Evolutionary conservation across 2,888 invertebrate genomes (phyloP), one percentile per base, ranked within the genome.

Genomic region (Thysanoteuthis rhombus): DNA sequence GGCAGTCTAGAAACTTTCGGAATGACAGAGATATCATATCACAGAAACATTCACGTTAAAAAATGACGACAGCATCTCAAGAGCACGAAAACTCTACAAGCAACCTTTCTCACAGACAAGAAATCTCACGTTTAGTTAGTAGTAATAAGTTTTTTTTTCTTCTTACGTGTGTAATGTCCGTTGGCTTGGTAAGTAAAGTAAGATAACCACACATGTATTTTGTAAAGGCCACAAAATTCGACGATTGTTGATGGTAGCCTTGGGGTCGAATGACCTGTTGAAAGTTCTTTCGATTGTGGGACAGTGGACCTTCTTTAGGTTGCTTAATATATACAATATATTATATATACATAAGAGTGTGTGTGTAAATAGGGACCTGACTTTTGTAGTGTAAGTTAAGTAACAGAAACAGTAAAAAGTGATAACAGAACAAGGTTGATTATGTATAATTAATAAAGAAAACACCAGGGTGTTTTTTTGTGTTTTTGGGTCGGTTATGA

Each of bases 21-120:
- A 75, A 75, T 75, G 75, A 75, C n/a, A n/a, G 75, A 75, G n/a
- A 75, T 75, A 75, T 75, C 58, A 75, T 75, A 75, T 75, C 75
- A 75, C n/a, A 75, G n/a, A 75, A n/a, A 75, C 75, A 75, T n/a
- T 75, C 75, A 75, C n/a, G n/a, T 75, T n/a, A n/a, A 75, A 75
- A 75, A 75, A 75, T 25, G n/a, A 58, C 25, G 58, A 75, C 75
- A 75, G 75, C 25, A 47, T 47, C 47, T 47, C 47, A 4, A 47
- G 47, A 47, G 47, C n/a, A 75, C n/a, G n/a, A 75, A 75, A 75
- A 75, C 75, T 75, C n/a, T n/a, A 75, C 75, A 75, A n/a, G 75
- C 75, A 75, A 75, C 75, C 75, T 75, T 75, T 75, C 75, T 75
- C n/a, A n/a, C 75, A 75, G 75, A 75, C 75, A 75, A 58, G 75